Base-by-base conservation (phyloP, 1,140 invertebrate species). In the Archivesica marissinica region DNA sequence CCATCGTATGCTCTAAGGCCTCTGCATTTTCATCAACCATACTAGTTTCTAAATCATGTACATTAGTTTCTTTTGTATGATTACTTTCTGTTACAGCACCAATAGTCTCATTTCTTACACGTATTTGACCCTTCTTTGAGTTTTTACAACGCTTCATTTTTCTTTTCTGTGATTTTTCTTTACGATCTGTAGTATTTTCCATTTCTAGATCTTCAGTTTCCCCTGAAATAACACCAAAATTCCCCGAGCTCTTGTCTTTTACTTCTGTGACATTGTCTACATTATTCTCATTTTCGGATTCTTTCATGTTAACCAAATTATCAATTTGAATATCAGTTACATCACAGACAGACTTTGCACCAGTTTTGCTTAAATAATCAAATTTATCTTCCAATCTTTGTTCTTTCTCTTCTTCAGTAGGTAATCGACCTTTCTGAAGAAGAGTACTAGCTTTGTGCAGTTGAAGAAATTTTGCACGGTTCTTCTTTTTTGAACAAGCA, bases 341-440 rank as follows among this genome's bases (percentile, higher is more conserved):
- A 75, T 83, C 80, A 83, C 54, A 64, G 20, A 68, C 59, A 13
- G 41, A 23, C 41, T 61, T 64, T 44, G 66, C 72, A 77, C 61
- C 30, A 78, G 38, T 23, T 77, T 52, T 76, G 30, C 50, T 68
- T 23, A 85, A 35, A 78, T 85, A 85, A 52, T 77, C 82, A 85
- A 85, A 85, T 38, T 85, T 85, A 52, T 85, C 82, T 76, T 85
- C 82, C 68, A 85, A 74, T 70, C 82, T 85, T 66, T 85, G 82
- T 85, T 85, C 82, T 30, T 85, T 85, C 38, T 85, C 82, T 78
- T 85, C 74, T 35, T 85, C 82, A 47, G 82, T 85, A 20, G 82
- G 82, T 47, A 85, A 64, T 52, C 82, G 66, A 30, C 82, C 82
- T 78, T 77, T 77, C 64, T 85, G 82, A 38, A 85, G 74, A n/a